Base-by-base conservation (phyloP, 1,140 invertebrate species). In the Drusus annulatus region DNA sequence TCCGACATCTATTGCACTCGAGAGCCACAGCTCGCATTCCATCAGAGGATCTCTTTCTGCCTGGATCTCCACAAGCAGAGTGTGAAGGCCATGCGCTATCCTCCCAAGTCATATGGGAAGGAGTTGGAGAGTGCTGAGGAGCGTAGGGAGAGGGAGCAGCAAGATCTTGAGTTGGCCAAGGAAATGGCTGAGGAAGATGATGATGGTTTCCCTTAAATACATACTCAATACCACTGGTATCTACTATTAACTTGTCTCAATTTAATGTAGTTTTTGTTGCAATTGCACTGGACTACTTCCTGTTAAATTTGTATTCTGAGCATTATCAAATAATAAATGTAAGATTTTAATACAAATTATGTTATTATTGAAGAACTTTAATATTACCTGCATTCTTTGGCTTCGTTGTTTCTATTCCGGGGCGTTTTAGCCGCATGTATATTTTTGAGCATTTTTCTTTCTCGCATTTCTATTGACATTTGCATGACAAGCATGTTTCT, bases 131-230 rank as follows among this genome's bases (percentile, higher is more conserved):
- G 97, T 83, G 98, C 98, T 36, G 98, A 99, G 90, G 97, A 99
- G 86, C 92, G 98, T 56, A 91, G 98, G 63, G 98, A 99, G 88
- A 90, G 98, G 63, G 98, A 99, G 87, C 97, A 99, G 86, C 98
- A 99, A 87, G 98, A 99, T 89, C 90, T 99, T 80, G 98, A 99
- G 89, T 91, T 98, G 83, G 98, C 98, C 10, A 99, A 99, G 88
- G 98, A 99, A 91, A 99, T 99, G 95, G 98, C 97, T 7, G 98
- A 99, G 87, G 98, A 99, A 87, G 98, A 99, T 91, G 98, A 99
- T 91, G 97, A 98, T 91, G 95, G 95, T 84, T 96, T 96, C 81
- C 89, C 89, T 85, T 90, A 85, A 73, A 76, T 21, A 16, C 73
- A 15, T 68, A 78, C n/a, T 23, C 17, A 3, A 65, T 13, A 45